phyloP scores from a whole-genome alignment of 2,113 vertebrate species.

The Porphyrio hochstetteri region DNA sequence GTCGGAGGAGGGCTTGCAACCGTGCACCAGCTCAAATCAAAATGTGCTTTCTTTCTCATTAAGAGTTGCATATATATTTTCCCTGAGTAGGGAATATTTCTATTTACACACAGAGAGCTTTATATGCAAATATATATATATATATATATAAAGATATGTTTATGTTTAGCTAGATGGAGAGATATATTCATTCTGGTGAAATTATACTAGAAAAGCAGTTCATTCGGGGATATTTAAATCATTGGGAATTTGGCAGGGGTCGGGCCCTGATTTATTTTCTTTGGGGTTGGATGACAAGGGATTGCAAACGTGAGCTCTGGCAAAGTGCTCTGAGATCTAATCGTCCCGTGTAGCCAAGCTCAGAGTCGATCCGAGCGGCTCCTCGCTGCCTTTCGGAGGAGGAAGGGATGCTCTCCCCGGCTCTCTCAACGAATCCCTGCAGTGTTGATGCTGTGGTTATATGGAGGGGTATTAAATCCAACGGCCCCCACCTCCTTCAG shows the following conservation, averaged over 20 bases:
- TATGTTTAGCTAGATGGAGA: constrained; percentile 42
- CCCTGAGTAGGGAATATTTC: constrained; percentile 31
- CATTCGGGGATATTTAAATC: constrained; percentile 58
- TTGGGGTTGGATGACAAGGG: constrained; percentile 42
- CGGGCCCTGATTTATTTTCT: constrained; percentile 47
- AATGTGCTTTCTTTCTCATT: background rate
- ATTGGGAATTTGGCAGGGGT: constrained; percentile 48
- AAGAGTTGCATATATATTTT: background rate
- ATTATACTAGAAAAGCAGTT: constrained; percentile 29
- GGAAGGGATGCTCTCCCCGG: background rate
- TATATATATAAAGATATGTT: constrained; percentile 23
- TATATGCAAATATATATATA: background rate
- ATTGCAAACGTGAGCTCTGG: constrained; percentile 62
- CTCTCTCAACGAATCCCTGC: background rate
- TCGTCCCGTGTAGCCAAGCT: background rate
- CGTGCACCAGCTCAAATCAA: background rate
- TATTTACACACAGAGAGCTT: constrained; percentile 31
- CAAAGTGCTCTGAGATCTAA: constrained; percentile 36
- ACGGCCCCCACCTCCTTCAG: background rate
- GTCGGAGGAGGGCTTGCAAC: background rate
- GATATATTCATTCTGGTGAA: constrained; percentile 40
- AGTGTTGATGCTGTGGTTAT: background rate
- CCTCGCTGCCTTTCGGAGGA: background rate
- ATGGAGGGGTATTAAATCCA: background rate
- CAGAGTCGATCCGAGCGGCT: background rate